Percentiles rank a stretch among this genome's conserved stretches.
These are phyloP conservation scores for Apamea epomidion DNA, from an alignment of 2,888 invertebrate genomes.

Conservation along the genomic window DNA sequence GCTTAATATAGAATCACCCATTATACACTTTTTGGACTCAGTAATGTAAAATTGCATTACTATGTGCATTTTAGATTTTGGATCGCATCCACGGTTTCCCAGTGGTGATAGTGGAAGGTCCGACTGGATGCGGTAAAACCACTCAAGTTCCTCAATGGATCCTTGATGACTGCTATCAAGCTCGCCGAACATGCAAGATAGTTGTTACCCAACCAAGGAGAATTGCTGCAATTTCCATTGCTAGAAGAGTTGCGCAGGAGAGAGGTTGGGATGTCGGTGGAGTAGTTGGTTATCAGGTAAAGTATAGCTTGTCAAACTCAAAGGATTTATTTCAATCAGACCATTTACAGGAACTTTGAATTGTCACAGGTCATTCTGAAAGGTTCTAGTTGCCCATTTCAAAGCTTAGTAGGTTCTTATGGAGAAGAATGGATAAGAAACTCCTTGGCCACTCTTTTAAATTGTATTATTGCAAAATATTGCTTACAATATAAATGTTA, in stretches of 20 bases:
- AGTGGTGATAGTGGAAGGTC: constrained; percentile 96
- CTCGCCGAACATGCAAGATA: constrained; percentile 94
- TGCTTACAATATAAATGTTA: neutral
- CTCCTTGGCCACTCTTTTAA: neutral
- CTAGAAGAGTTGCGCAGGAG: constrained; percentile 95
- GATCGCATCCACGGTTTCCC: constrained; percentile 92
- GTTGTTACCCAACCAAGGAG: constrained; percentile 98
- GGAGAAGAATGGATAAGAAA: neutral
- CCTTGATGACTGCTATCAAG: constrained; percentile 93
- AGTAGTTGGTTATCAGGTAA: constrained; percentile 97
- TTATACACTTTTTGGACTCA: neutral
- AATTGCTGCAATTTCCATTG: constrained; percentile 97
- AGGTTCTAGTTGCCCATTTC: neutral
- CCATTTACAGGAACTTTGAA: no score
- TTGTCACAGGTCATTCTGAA: no score
- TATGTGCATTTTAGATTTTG: constrained; percentile 90
- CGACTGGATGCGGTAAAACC: constrained; percentile 98
- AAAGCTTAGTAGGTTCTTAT: neutral
- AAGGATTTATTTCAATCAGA: neutral
- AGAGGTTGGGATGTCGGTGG: constrained; percentile 95
- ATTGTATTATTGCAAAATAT: neutral
- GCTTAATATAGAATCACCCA: no score
- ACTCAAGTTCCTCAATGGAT: constrained; percentile 97
- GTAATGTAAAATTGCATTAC: neutral
- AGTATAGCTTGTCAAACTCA: no score